Evolutionary conservation across 2,797 vertebrate species (phyloP), one percentile per base, ranked within the genome.

Genomic region (Mormyrus hasselquistii): DNA sequence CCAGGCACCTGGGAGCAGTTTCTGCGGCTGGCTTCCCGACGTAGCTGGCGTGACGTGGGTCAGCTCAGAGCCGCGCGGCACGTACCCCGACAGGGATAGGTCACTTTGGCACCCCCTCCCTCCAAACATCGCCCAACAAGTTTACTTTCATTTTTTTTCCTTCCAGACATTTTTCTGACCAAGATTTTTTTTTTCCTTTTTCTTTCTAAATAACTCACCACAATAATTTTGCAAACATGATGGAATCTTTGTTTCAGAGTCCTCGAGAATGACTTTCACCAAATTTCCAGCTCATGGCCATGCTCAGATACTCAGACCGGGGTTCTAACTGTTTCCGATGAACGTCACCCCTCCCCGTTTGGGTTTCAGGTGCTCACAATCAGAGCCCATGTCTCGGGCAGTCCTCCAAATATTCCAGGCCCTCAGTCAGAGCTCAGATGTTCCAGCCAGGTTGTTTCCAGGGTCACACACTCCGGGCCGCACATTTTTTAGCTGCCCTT

Each of bases 161-260:
- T 82, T 90, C 76, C 79, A 88, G 87, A 88, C 87, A 49, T 89
- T 91, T 93, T 94, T 93, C 91, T 93, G 94, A 96, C 94, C 95
- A 91, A 94, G 93, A 94, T 95, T 96, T 92, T 92, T 95, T 91
- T 95, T 91, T 92, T 94, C 92, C 91, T 90, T 47, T 93, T 93
- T 94, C 94, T 96, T 96, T 96, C 96, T 95, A 96, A 96, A 96
- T 95, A 95, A 91, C 93, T 91, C 93, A 95, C 95, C 96, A 92
- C 95, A 92, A 88, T 95, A 96, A 96, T 97, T 96, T 95, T 95
- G 95, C 94, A 95, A 96, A 95, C 95, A 96, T 96, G 96, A 96
- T 95, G 95, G 95, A 96, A 97, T 95, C 93, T 96, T 95, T 93
- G 94, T 95, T 95, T 94, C 90, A 94, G 89, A 92, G 90, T 69